Evolutionary conservation across 1,140 invertebrate genomes (phyloP).

Genomic region (Procambarus clarkii): DNA sequence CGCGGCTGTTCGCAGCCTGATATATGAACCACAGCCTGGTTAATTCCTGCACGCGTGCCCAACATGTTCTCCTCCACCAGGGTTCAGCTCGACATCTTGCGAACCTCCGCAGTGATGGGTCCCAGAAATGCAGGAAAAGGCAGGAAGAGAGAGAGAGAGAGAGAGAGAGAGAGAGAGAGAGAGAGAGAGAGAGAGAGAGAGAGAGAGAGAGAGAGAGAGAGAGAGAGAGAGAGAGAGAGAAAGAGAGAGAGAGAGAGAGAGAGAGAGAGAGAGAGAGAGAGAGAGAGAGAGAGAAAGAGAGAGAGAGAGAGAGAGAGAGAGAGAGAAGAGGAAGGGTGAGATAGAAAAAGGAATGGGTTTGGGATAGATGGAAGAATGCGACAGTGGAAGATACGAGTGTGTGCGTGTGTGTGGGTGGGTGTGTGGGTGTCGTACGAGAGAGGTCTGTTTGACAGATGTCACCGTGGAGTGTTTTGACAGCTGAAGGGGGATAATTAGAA

Average conservation of each 20-base stretch:
- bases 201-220: neutral
- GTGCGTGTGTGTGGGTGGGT: no score
- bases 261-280: constrained; percentile 17
- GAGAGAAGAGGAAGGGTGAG: neutral
- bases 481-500: neutral
- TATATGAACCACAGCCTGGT: no score
- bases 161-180: constrained; percentile 29
- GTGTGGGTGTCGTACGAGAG: no score
- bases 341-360: no score
- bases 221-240: constrained; percentile 23
- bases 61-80: no score
- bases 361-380: no score
- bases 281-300: constrained; percentile 2
- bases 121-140: neutral
- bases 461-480: neutral
- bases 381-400: no score
- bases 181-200: neutral
- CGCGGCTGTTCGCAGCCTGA: no score
- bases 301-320: neutral
- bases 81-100: no score
- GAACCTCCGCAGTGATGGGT: no score
- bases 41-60: no score
- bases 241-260: neutral
- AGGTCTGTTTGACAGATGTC: neutral
- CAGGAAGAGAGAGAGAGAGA: constrained; percentile 16